Base-by-base conservation (phyloP, 2,797 vertebrate species). In the Coregonus sp. region DNA sequence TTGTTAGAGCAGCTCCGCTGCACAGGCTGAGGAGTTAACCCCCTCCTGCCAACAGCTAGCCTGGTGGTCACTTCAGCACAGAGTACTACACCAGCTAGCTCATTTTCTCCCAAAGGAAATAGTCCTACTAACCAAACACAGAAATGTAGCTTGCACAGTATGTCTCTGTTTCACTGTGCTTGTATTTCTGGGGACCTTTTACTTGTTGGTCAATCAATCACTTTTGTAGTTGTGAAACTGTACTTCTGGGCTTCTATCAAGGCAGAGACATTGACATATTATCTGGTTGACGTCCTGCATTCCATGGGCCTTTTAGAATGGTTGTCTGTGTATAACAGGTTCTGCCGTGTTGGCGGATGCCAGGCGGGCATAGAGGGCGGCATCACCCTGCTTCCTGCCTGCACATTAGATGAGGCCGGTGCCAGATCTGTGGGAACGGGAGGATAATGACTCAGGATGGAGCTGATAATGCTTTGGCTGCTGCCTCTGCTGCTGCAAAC, bases 381-480 rank as follows among this genome's bases (percentile, higher is more conserved):
- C 52, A 56, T 56, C 52, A 16, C 16, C 81, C 85, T 85, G 88
- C 85, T 88, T 85, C 86, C 1, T 74, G 77, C 25, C 65, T 84
- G 85, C 85, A 52, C 71, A 73, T 73, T 73, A 73, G 71, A 14
- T 29, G n/a, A 52, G 35, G 20, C 50, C 6, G 29, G 25, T 18
- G 47, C 75, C 85, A 81, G 80, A 84, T 89, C 88, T 82, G 86
- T 92, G 82, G 59, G 78, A 87, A 81, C 82, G 3, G 29, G 52
- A 31, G 29, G 70, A 91, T 89, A 91, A 92, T 88, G 86, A 81
- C 76, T 86, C 86, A 65, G 86, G 89, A 89, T 87, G 77, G 80
- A 87, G 85, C 86, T 80, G 85, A 89, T 85, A 72, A 80, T 52
- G 35, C 82, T 70, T 47, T 74, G 18, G 14, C 77, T 50, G 66